phyloP scores from a whole-genome alignment of 92 coral and sea anemone genomes.

The Umimayanthus kanabou region DNA sequence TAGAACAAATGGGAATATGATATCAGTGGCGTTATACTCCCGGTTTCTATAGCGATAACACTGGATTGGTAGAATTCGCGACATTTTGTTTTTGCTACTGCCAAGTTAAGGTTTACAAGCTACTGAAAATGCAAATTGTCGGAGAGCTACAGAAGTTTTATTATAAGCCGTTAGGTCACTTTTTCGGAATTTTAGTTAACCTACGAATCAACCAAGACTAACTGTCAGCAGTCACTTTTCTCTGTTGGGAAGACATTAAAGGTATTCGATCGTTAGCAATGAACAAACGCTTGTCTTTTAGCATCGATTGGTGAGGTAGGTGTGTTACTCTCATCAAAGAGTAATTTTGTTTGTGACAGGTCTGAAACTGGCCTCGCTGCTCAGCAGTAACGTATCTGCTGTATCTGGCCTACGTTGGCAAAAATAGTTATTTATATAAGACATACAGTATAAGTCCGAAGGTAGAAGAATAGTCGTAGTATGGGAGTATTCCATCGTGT shows the following conservation, averaged over 20 bases:
- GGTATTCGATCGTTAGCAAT: background rate
- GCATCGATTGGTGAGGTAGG: background rate
- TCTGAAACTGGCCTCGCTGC: too few species aligned
- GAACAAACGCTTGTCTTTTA: background rate
- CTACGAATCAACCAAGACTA: background rate
- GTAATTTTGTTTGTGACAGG: too few species aligned
- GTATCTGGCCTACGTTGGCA: too few species aligned
- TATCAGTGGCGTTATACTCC: too few species aligned
- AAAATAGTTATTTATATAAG: too few species aligned
- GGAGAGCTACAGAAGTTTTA: background rate
- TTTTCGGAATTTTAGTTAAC: background rate
- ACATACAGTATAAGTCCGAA: too few species aligned
- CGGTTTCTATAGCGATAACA: background rate
- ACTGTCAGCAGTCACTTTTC: too few species aligned
- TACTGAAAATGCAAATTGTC: background rate
- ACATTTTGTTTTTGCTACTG: background rate
- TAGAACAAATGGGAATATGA: background rate
- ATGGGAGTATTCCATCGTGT: too few species aligned
- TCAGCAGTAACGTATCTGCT: too few species aligned
- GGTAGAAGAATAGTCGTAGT: too few species aligned
- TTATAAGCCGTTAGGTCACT: background rate
- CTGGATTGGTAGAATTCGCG: background rate
- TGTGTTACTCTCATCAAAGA: background rate
- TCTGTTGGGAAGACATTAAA: too few species aligned
- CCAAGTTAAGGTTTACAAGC: background rate